Conservation (phyloP, 2,113 vertebrate genomes). For the Tyto alba region DNA sequence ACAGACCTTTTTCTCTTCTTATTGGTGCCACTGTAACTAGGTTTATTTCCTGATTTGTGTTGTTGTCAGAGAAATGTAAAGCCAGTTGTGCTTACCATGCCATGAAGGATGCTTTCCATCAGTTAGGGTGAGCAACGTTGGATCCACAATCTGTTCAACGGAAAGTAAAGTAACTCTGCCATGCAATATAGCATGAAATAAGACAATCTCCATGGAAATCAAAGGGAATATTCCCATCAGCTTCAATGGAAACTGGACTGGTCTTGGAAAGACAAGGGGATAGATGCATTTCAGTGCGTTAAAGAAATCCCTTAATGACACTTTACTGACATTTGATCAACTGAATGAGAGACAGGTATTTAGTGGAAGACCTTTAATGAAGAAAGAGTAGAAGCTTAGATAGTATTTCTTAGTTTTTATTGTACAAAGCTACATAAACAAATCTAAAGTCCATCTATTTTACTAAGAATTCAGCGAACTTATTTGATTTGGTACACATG, state of each 20-base stretch:
- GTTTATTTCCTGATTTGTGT: background rate
- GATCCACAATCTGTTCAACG: background rate
- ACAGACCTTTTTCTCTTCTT: background rate
- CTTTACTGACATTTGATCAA: background rate
- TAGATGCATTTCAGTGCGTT: background rate
- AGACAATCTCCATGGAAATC: background rate
- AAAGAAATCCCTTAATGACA: background rate
- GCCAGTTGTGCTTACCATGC: background rate
- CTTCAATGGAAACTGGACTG: background rate
- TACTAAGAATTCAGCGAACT: slow-evolving; percentile 20
- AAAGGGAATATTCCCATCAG: background rate
- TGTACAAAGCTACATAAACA: background rate
- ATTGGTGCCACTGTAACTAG: background rate
- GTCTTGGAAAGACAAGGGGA: background rate
- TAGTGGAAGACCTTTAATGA: background rate
- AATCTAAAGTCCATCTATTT: slow-evolving; percentile 8
- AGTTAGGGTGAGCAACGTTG: background rate
- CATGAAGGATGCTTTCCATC: background rate
- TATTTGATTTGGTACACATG: slow-evolving; percentile 29
- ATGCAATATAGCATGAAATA: background rate
- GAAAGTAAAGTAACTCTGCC: background rate
- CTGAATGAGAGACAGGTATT: background rate
- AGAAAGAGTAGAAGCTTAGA: background rate
- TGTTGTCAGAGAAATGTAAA: background rate
- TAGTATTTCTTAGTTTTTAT: background rate